Base-by-base conservation (phyloP, 2,888 invertebrate genomes). In the Nasonia oneida region DNA sequence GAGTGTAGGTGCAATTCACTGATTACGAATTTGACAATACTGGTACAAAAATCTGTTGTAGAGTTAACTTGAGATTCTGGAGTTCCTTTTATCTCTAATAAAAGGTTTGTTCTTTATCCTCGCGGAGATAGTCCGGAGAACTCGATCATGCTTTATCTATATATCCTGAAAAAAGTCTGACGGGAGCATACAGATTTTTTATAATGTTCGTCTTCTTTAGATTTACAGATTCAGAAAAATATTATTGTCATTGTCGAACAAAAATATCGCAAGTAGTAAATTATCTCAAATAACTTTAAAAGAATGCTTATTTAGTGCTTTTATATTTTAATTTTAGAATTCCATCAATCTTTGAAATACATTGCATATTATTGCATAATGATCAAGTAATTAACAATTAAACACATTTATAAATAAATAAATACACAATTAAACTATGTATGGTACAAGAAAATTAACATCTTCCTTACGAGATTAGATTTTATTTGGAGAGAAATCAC, bases 201-300 rank as follows among this genome's bases (percentile, higher is more conserved):
- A 47, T 73, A 77, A 71, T 70, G 50, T 81, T 74, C 39, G 80
- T 84, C 33, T 81, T 70, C 47, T 71, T 86, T 73, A 61, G 47
- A 83, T 85, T 83, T 81, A 85, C 84, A 80, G 39, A 81, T 83
- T 85, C 82, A 85, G 83, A 85, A 85, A 86, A 87, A 83, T 85
- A 83, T 87, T 87, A 87, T 87, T 87, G 87, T 87, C 87, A 85
- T 87, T 81, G 83, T 87, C 85, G 29, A 87, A 85, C 57, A 61
- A 83, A 87, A 87, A 73, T 82, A 79, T 87, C 33, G 57, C 42
- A 79, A 79, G 8, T 73, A 82, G 84, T 82, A n/a, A 15, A 57
- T 53, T 8, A 70, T 37, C 14, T 76, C 12, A 77, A 33, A 80
- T 67, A 18, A 79, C 33, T 79, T 37, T 37, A 53, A 80, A 57